phyloP scores from a whole-genome alignment of 2,113 vertebrate species.

The Poecile atricapillus region DNA sequence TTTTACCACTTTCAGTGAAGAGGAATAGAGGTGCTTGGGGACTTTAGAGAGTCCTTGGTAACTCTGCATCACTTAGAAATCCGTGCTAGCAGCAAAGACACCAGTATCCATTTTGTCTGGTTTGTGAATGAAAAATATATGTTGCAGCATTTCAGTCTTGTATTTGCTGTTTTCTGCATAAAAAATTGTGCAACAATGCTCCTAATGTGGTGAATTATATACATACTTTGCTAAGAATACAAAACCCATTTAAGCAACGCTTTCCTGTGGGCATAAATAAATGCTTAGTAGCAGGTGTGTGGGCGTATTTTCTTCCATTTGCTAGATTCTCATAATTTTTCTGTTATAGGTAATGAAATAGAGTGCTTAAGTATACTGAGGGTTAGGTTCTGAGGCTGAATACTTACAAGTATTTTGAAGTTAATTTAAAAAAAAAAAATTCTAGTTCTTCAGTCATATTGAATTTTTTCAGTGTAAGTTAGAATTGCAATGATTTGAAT shows the following conservation, averaged over 20 bases:
- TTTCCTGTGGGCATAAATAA: neutral
- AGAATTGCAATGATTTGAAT: neutral
- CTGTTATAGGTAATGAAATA: neutral
- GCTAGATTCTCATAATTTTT: neutral
- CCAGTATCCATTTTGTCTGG: neutral
- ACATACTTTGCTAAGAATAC: neutral
- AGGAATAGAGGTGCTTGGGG: neutral
- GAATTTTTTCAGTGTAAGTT: neutral
- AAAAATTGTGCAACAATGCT: neutral
- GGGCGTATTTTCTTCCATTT: conserved; percentile 3
- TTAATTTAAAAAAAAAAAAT: neutral
- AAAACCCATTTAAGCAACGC: neutral
- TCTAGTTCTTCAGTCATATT: neutral
- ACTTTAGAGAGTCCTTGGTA: neutral
- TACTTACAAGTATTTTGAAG: neutral
- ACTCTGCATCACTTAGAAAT: neutral
- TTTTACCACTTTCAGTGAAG: neutral
- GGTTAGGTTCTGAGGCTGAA: neutral
- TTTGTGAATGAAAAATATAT: neutral
- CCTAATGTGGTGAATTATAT: neutral
- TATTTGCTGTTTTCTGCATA: neutral
- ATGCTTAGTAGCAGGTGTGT: neutral
- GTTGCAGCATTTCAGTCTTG: neutral
- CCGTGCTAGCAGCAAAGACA: neutral
- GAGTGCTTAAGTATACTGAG: neutral